Evolutionary conservation across 64 coral and sea anemone species (phyloP).

Genomic region (Stylophora pistillata): DNA sequence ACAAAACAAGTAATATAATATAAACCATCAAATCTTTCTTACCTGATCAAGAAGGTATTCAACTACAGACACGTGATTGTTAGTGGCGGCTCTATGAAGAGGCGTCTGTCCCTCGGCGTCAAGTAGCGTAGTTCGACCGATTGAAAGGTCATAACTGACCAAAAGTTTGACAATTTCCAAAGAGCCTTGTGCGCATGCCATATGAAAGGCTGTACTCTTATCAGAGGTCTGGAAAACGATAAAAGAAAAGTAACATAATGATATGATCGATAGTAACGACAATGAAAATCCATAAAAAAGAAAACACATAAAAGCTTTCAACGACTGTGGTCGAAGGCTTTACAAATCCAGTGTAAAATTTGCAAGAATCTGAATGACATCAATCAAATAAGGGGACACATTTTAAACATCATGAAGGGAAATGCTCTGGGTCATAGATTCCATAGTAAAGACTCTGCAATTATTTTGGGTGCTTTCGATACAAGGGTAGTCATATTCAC

Average conservation of each 20-base stretch:
- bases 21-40: conserved; percentile 47
- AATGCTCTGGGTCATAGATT: too few species aligned
- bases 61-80: conserved; percentile 53
- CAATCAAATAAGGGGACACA: too few species aligned
- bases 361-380: not conserved
- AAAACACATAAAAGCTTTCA: too few species aligned
- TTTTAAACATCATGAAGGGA: too few species aligned
- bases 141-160: conserved; percentile 47
- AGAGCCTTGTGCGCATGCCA: conserved; percentile 68
- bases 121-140: conserved; percentile 62
- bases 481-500: too few species aligned
- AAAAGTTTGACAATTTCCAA: conserved; percentile 63
- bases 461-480: too few species aligned
- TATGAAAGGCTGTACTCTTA: conserved; percentile 19
- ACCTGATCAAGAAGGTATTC: conserved; percentile 77
- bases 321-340: too few species aligned
- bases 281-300: not conserved
- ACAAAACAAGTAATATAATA: not conserved
- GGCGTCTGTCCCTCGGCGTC: conserved; percentile 47
- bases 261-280: not conserved
- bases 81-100: conserved; percentile 60
- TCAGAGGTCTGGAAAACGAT: conserved; percentile 42
- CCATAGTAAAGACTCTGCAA: too few species aligned
- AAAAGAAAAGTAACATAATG: not conserved
- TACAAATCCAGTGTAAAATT: too few species aligned